phyloP scores from a whole-genome alignment of 2,113 vertebrate species.

The Apistogramma diplotaenia region DNA sequence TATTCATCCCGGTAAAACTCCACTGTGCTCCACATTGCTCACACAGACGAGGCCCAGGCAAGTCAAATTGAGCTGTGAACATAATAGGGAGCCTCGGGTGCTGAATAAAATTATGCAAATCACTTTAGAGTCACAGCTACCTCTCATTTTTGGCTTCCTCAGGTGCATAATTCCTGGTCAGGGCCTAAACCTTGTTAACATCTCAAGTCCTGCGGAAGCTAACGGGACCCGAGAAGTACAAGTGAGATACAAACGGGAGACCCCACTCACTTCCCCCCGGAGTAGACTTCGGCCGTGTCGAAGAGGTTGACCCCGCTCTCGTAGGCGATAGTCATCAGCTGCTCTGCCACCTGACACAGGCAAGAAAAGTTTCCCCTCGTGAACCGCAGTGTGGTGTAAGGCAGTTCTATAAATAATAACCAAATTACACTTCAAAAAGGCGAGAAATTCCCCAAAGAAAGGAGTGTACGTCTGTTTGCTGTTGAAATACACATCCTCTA shows the following conservation, averaged over 20 bases:
- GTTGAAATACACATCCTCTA: background rate
- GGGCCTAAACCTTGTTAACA: slow-evolving; percentile 15
- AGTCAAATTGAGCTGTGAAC: slow-evolving; percentile 15
- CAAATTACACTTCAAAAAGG: slow-evolving; percentile 24
- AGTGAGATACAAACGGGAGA: slow-evolving; percentile 12
- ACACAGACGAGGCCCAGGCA: background rate
- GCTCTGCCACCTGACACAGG: slow-evolving; percentile 87
- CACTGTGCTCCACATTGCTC: slow-evolving; percentile 17
- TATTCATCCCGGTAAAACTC: slow-evolving; percentile 20
- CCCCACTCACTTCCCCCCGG: slow-evolving; percentile 88
- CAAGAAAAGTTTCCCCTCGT: background rate
- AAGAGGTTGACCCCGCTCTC: slow-evolving; percentile 97
- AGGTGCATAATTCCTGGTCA: slow-evolving; percentile 23
- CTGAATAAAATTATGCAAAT: slow-evolving; percentile 53
- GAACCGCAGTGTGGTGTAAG: background rate
- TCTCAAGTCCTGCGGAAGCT: background rate
- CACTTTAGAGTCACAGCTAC: slow-evolving; percentile 1
- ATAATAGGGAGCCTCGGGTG: slow-evolving; percentile 32
- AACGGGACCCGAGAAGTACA: background rate
- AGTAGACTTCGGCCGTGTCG: slow-evolving; percentile 95
- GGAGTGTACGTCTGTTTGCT: background rate
- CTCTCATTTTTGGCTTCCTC: slow-evolving; percentile 1
- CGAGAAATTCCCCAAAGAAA: slow-evolving; percentile 4
- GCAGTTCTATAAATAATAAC: background rate
- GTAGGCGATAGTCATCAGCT: slow-evolving; percentile 97